A percentile compares a stretch with the other conserved stretches of the same genome.
Evolutionary conservation across 2,888 invertebrate species (phyloP).

Genomic region (Hipparchia semele): DNA sequence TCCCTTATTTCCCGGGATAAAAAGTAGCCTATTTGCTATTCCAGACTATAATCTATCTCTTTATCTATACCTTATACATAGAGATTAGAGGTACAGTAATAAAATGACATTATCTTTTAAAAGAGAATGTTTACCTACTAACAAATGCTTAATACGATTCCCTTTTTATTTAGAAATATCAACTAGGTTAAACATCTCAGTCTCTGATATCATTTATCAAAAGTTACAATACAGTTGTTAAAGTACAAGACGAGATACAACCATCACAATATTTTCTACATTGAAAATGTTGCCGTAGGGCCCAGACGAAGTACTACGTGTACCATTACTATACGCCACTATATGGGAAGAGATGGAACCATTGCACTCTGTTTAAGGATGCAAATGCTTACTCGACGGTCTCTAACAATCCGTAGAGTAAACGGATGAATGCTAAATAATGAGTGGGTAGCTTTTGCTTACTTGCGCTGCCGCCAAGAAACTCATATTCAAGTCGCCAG

Average conservation of each 20-base stretch:
- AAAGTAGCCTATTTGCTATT: too few relatives aligned
- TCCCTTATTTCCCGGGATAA: too few relatives aligned
- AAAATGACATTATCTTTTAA: too few relatives aligned
- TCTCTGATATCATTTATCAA: not conserved
- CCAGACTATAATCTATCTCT: too few relatives aligned
- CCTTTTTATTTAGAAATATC: not conserved
- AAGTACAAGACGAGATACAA: not conserved
- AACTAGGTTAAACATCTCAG: not conserved
- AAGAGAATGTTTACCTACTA: too few relatives aligned
- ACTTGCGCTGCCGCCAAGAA: not conserved
- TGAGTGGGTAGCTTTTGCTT: not conserved
- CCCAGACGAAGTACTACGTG: not conserved
- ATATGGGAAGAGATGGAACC: not conserved
- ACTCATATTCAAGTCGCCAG: not conserved
- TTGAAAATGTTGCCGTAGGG: slow-evolving; percentile 4
- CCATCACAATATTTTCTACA: not conserved
- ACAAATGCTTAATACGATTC: too few relatives aligned
- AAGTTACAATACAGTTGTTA: too few relatives aligned
- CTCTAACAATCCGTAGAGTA: not conserved
- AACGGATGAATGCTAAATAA: not conserved
- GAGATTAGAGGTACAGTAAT: too few relatives aligned
- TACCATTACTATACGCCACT: not conserved
- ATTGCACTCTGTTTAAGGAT: not conserved
- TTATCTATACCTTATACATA: too few relatives aligned
- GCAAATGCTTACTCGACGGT: not conserved